These are phyloP conservation scores for Piscicola geometra DNA, from an alignment of 2,888 invertebrate genomes.

Conservation along the genomic window DNA sequence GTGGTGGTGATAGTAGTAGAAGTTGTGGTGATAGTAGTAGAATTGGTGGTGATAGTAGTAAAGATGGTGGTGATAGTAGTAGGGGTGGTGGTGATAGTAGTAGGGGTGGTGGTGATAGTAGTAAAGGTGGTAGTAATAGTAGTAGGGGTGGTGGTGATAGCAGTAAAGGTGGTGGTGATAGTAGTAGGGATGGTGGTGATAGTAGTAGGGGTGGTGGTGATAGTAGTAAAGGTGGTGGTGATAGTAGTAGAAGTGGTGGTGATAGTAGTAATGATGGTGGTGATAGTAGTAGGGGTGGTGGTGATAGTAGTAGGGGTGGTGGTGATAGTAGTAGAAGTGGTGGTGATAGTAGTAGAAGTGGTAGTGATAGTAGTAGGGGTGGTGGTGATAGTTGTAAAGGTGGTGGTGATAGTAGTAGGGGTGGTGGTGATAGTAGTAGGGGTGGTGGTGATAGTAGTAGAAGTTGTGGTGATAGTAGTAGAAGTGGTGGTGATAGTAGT, in stretches of 20 bases:
- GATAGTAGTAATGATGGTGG: neutral
- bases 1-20: too few relatives aligned
- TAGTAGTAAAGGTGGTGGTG: conserved; percentile 11
- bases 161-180: neutral
- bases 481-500: neutral
- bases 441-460: conserved; percentile 2
- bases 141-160: too few relatives aligned
- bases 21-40: too few relatives aligned
- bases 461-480: neutral
- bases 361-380: conserved; percentile 7
- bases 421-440: conserved; percentile 10
- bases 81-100: too few relatives aligned
- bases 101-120: too few relatives aligned
- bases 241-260: conserved; percentile 11
- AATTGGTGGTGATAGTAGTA: too few relatives aligned
- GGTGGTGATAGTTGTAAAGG: conserved; percentile 4
- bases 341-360: neutral
- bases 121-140: too few relatives aligned
- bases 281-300: neutral
- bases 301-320: neutral
- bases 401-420: neutral
- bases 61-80: too few relatives aligned
- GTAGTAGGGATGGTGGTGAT: neutral
- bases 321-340: neutral
- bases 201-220: conserved; percentile 7